These are phyloP conservation scores for Pasiphila rectangulata DNA, from an alignment of 2,888 invertebrate species.

Conservation along the genomic window DNA sequence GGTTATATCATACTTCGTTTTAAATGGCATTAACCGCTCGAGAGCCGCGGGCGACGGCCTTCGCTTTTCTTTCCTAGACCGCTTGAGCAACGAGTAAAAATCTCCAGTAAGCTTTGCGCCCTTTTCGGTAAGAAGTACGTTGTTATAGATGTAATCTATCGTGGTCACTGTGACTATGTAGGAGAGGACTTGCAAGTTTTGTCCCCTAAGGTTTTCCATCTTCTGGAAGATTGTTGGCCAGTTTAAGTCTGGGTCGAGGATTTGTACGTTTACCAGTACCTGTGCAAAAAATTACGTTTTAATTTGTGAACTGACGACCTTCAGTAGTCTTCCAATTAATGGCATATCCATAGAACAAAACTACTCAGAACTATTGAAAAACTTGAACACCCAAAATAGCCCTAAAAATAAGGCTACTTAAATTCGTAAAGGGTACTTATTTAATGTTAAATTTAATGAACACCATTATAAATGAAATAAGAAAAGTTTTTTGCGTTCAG, in stretches of 20 bases:
- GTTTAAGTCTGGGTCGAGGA: conserved; percentile 49
- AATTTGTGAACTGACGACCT: neutral
- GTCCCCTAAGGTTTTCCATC: conserved; percentile 55
- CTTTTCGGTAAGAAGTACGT: conserved; percentile 43
- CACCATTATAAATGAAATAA: too few species aligned
- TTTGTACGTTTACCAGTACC: conserved; percentile 67
- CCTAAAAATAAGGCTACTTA: too few species aligned
- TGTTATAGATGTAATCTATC: conserved; percentile 65
- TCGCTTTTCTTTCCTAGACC: conserved; percentile 35
- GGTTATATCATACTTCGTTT: conserved; percentile 54
- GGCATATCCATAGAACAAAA: too few species aligned
- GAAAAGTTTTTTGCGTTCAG: too few species aligned
- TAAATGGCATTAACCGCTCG: conserved; percentile 41
- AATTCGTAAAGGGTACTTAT: too few species aligned
- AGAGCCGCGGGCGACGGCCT: conserved; percentile 36
- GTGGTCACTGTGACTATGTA: conserved; percentile 61
- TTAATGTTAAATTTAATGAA: too few species aligned
- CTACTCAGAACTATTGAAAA: too few species aligned
- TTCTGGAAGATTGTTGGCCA: conserved; percentile 53
- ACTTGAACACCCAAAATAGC: too few species aligned
- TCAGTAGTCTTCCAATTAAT: neutral
- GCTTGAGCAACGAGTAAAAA: conserved; percentile 36
- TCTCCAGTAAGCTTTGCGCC: conserved; percentile 36
- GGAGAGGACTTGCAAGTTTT: conserved; percentile 54
- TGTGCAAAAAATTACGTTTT: conserved; percentile 28